Base-by-base conservation (phyloP, 2,888 invertebrate genomes). In the Tenthredo livida region DNA sequence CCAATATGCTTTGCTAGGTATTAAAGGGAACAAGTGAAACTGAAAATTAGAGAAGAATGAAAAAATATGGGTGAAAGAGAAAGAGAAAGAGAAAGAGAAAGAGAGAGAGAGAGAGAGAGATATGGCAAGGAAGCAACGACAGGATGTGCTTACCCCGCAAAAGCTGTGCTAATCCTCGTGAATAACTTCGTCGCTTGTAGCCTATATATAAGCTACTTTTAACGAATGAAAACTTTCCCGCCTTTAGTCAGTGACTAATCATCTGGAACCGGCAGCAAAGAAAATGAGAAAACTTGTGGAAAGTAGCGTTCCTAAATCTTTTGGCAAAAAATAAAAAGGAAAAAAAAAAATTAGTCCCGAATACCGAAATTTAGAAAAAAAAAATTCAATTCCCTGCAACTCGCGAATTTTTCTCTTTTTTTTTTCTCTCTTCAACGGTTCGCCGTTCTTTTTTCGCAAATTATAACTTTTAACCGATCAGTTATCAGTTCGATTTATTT, bases 131-230 rank as follows among this genome's bases (percentile, higher is more conserved):
- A 78, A 37, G 54, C 29, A 37, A 61, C 33, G 61, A 12, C 61
- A 37, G 29, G 58, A 80, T 40, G 17, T 80, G 78, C 37, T 58
- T 61, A 61, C 40, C 25, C 21, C 21, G 61, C 37, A 21, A 58
- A 80, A 80, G 61, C 58, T 61, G 78, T 33, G 61, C 61, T 80
- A 61, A 80, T 80, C 78, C 78, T 80, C 61, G 58, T 40, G 58
- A 80, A 61, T 80, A 80, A 80, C 33, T 61, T 80, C 77, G 40
- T 77, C 77, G 33, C 29, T n/a, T 70, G 33, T 70, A 70, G 21
- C n/a, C 70, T 25, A 61, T 67, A 65, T 25, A 67, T 15, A 67
- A 67, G 67, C 67, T 67, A 67, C 67, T 67, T 33, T 33, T 67
- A 67, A 33, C 67, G 67, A 67, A 67, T 67, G 17, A 67, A 67